Conservation (phyloP, 1,140 invertebrate species). For the Branchinecta lindahli region DNA sequence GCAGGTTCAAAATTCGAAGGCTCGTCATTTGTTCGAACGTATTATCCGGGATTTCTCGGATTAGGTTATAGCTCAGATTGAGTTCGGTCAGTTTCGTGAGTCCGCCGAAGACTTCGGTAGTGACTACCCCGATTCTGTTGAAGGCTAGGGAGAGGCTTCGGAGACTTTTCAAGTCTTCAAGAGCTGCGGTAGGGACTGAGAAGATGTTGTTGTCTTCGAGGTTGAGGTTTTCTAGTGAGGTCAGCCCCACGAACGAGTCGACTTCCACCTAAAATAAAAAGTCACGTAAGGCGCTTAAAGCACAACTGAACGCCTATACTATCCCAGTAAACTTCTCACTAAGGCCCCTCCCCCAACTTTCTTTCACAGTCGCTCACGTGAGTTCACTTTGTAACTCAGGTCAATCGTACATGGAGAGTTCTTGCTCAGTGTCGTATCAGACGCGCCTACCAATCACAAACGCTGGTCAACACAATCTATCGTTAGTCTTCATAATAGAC, state of each 20-base stretch:
- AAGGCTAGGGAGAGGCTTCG: constrained; percentile 58
- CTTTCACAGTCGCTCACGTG: no score
- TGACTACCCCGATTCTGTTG: constrained; percentile 70
- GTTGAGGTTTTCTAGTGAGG: constrained; percentile 56
- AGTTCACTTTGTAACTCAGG: no score
- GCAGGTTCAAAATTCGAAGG: constrained; percentile 26
- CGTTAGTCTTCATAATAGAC: no score
- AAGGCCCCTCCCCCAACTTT: background rate
- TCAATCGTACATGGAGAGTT: no score
- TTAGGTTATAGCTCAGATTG: constrained; percentile 61
- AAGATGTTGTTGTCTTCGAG: constrained; percentile 74
- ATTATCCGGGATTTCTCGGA: constrained; percentile 60
- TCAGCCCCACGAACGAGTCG: constrained; percentile 61
- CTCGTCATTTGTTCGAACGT: constrained; percentile 44
- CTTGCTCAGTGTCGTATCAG: no score
- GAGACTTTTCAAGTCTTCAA: constrained; percentile 54
- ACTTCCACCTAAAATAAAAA: constrained; percentile 54
- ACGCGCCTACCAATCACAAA: no score
- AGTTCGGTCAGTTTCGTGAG: constrained; percentile 34
- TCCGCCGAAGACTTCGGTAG: constrained; percentile 40
- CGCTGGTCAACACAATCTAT: no score
- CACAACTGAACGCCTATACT: no score
- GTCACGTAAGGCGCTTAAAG: background rate
- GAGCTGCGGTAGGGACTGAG: constrained; percentile 57
- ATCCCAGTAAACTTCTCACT: no score